These are phyloP conservation scores for Chelon labrosus DNA, from an alignment of 2,797 vertebrate species.

Conservation along the genomic window DNA sequence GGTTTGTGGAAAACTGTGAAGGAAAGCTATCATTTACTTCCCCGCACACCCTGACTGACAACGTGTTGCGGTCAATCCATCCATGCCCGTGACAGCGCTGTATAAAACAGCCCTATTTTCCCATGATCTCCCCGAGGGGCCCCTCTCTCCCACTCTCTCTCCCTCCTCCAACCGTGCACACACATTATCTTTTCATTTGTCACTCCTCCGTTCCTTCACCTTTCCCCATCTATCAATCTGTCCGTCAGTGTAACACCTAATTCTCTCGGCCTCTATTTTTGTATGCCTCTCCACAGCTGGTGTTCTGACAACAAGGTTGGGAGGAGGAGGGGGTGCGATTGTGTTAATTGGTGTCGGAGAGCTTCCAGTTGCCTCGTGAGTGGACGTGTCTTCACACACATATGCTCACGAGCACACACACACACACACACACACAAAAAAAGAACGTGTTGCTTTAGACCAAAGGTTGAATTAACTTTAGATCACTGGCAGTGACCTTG, in stretches of 20 bases:
- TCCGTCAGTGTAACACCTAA: slow-evolving; percentile 27
- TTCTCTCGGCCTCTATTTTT: slow-evolving; percentile 42
- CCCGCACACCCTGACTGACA: slow-evolving; percentile 29
- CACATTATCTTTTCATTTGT: slow-evolving; percentile 43
- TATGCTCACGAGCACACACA: not conserved
- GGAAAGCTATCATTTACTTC: slow-evolving; percentile 16
- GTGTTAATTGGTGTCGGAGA: slow-evolving; percentile 38
- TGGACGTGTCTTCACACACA: slow-evolving; percentile 1
- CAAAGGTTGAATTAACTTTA: not conserved
- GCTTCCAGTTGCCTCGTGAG: not conserved
- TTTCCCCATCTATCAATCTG: slow-evolving; percentile 32
- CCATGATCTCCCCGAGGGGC: slow-evolving; percentile 30
- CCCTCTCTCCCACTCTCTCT: slow-evolving; percentile 16
- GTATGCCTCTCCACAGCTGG: slow-evolving; percentile 22
- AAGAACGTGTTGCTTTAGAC: not conserved
- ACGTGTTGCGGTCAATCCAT: slow-evolving; percentile 18
- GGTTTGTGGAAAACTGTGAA: slow-evolving; percentile 4
- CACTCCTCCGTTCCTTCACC: slow-evolving; percentile 31
- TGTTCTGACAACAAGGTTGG: slow-evolving; percentile 23
- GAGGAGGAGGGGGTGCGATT: slow-evolving; percentile 8
- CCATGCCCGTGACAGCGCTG: slow-evolving; percentile 32
- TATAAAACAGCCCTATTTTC: slow-evolving; percentile 29
- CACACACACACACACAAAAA: too few species aligned
- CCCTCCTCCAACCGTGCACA: slow-evolving; percentile 2
- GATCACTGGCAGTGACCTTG: not conserved